Evolutionary conservation across 2,797 vertebrate species (phyloP).

Genomic region (Momotus momota): DNA sequence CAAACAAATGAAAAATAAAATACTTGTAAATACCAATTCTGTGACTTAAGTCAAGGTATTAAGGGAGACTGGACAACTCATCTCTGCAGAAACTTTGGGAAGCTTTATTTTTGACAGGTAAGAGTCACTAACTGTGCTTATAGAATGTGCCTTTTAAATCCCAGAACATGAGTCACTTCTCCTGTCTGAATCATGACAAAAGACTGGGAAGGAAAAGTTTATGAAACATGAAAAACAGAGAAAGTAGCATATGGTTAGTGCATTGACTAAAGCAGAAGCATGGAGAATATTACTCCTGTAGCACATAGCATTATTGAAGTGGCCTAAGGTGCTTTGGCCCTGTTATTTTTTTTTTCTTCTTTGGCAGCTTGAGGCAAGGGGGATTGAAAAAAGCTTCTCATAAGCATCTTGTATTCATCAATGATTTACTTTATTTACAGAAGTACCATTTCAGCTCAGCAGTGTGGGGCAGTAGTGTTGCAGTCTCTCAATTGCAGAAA

Average conservation of each 20-base stretch:
- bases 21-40: neutral
- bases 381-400: neutral
- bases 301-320: neutral
- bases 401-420: neutral
- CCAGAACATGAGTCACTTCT: constrained; percentile 40
- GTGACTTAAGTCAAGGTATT: neutral
- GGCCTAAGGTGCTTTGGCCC: neutral
- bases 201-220: neutral
- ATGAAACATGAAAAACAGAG: neutral
- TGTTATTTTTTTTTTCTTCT: neutral
- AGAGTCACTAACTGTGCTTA: neutral
- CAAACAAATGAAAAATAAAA: neutral
- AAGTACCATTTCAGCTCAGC: neutral
- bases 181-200: neutral
- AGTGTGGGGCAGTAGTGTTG: neutral
- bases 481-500: neutral
- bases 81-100: neutral
- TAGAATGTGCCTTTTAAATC: constrained; percentile 36
- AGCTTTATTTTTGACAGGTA: constrained; percentile 32
- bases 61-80: neutral
- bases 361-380: neutral
- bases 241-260: neutral
- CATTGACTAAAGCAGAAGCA: neutral
- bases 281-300: neutral
- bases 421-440: neutral